phyloP scores from a whole-genome alignment of 2,888 invertebrate species.

The Dendrolimus pini region DNA sequence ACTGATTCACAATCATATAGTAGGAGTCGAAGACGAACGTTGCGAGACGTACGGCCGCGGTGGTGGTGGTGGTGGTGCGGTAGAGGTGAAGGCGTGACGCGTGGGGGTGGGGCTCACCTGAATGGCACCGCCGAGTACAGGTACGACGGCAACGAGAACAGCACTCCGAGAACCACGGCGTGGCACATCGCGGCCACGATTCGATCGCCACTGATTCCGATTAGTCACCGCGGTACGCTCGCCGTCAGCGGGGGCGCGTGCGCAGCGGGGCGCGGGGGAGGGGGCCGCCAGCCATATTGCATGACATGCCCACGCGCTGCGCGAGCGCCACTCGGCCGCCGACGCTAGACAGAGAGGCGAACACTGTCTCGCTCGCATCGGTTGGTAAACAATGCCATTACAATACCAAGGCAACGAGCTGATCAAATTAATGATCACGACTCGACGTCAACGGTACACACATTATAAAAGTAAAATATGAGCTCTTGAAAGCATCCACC shows the following conservation, averaged over 20 bases:
- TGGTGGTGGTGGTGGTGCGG: background rate
- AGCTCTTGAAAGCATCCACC: no score
- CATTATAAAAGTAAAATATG: no score
- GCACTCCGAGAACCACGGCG: constrained; percentile 63
- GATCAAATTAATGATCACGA: no score
- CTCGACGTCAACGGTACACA: no score
- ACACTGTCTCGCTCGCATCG: background rate
- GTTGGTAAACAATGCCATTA: no score
- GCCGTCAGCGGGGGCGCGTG: background rate
- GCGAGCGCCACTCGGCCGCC: background rate
- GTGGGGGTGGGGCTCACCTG: constrained; percentile 46
- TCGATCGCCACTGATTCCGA: constrained; percentile 5
- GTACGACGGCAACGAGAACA: constrained; percentile 63
- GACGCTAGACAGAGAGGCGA: background rate
- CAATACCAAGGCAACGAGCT: no score
- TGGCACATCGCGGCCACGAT: constrained; percentile 55
- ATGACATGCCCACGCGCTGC: background rate
- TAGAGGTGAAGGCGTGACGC: constrained; percentile 5
- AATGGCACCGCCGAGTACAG: constrained; percentile 63
- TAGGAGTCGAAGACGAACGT: no score
- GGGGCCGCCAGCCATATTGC: background rate
- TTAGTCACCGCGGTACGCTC: background rate
- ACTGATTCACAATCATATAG: no score
- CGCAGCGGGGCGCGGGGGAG: background rate
- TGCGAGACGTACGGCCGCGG: no score